These are phyloP conservation scores for Siniperca obscura DNA, from an alignment of 2,797 vertebrate genomes.

Conservation along the genomic window DNA sequence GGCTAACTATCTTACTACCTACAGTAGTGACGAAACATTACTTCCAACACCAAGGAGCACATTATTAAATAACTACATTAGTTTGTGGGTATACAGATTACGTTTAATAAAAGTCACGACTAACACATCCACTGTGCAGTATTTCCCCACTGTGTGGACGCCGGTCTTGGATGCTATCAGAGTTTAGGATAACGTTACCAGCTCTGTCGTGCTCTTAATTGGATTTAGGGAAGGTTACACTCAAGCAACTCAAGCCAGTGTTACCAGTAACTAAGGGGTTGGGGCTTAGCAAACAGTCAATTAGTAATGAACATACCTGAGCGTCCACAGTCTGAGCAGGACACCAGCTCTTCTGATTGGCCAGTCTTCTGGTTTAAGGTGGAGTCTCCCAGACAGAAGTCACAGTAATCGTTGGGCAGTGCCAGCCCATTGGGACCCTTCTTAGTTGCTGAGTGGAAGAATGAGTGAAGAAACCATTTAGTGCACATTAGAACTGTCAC, in stretches of 20 bases:
- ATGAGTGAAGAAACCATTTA: slow-evolving; percentile 38
- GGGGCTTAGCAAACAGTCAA: not conserved
- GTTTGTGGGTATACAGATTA: not conserved
- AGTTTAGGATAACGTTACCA: not conserved
- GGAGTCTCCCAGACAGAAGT: slow-evolving; percentile 97
- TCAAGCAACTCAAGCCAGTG: too few relatives aligned
- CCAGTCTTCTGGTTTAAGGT: slow-evolving; percentile 97
- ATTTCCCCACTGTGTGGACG: too few relatives aligned
- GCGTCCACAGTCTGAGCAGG: slow-evolving; percentile 96
- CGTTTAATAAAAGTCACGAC: not conserved
- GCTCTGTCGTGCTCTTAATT: not conserved
- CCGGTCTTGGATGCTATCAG: not conserved
- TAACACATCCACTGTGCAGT: not conserved
- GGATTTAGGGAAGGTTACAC: not conserved
- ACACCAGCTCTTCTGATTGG: slow-evolving; percentile 94
- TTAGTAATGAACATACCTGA: slow-evolving; percentile 85
- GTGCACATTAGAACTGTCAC: not conserved
- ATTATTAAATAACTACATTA: not conserved
- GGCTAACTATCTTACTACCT: not conserved
- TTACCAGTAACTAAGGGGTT: not conserved
- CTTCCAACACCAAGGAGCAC: not conserved
- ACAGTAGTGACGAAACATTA: not conserved
- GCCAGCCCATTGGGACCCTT: slow-evolving; percentile 95
- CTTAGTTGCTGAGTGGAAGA: slow-evolving; percentile 85
- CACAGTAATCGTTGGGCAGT: slow-evolving; percentile 96